Evolutionary conservation across 2,113 vertebrate species (phyloP), one percentile per base, ranked within the genome.

Genomic region (Cyphotilapia sp.): DNA sequence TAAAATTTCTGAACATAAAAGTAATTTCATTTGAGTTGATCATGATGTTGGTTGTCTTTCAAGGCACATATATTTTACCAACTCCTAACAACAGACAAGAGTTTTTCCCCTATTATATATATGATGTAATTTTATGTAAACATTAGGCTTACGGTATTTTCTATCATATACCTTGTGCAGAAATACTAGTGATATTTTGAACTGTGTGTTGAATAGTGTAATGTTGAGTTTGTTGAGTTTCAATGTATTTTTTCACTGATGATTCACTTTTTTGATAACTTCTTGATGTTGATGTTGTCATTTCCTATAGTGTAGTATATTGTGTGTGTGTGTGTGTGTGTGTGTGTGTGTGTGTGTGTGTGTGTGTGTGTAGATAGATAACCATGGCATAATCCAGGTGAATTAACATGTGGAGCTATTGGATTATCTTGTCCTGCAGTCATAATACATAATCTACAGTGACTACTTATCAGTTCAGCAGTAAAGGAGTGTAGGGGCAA

Each of bases 401-500:
- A 69, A 69, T 13, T n/a, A 22, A 40, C 35, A 6, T 14, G 33
- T 40, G 27, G 5, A 59, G 12, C 0, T 71, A 42, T 71, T 66
- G 61, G 61, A 38, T 66, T 38, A 66, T 38, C 7, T 66, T 66
- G 61, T 66, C 33, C 61, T 5, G 33, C 33, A 66, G 57, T 61
- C 57, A 31, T 61, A 61, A 31, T 61, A 17, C 14, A 31, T 17
- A 1, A 66, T 22, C 63, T 69, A 8, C 63, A 69, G 4, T 16
- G 8, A 0, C 38, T 69, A 40, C 2, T 69, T 69, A 40, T 71
- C 66, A 24, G 12, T 2, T 71, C 13, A 42, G 38, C 66, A 71
- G 8, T 24, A 71, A 4, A 42, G 38, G 0, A 61, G 5, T 8
- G 40, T 27, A 2, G 14, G 13, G 8, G 6, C 14, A 45, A 16